phyloP scores from a whole-genome alignment of 2,888 invertebrate genomes.

The Metallyticus violacea region DNA sequence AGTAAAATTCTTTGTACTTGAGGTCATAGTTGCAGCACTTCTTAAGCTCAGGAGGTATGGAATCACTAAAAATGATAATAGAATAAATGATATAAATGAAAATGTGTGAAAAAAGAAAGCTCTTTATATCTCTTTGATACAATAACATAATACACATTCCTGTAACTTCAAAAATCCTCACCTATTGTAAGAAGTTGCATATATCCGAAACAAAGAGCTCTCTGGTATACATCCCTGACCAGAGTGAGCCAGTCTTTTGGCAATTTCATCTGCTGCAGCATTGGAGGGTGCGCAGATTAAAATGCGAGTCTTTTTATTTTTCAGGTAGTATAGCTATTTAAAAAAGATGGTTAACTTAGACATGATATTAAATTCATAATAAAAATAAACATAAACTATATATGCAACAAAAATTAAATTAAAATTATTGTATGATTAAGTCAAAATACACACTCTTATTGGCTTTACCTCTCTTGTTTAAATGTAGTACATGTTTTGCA shows the following conservation, averaged over 20 bases:
- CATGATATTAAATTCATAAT: no score
- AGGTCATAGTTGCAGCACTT: slow-evolving; percentile 46
- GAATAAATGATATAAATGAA: no score
- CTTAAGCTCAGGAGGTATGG: slow-evolving; percentile 39
- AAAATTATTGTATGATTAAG: no score
- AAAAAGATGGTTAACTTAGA: no score
- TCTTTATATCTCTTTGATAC: no score
- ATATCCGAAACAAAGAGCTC: slow-evolving; percentile 49
- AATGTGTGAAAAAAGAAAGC: no score
- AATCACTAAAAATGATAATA: slow-evolving; percentile 35
- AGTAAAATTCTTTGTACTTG: slow-evolving; percentile 40
- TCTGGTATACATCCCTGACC: slow-evolving; percentile 39
- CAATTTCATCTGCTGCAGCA: slow-evolving; percentile 67
- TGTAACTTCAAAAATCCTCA: slow-evolving; percentile 19
- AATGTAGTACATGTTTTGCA: no score
- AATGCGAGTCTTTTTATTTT: slow-evolving; percentile 45
- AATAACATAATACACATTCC: no score
- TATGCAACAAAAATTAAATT: no score
- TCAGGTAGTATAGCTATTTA: slow-evolving; percentile 36
- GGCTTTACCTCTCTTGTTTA: no score
- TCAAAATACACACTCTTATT: no score
- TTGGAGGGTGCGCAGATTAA: slow-evolving; percentile 69
- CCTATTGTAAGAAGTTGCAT: slow-evolving; percentile 38
- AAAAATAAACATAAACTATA: no score
- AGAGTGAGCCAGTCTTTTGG: slow-evolving; percentile 46